phyloP scores from a whole-genome alignment of 92 coral and sea anemone genomes.

The Heliopora coerulea region DNA sequence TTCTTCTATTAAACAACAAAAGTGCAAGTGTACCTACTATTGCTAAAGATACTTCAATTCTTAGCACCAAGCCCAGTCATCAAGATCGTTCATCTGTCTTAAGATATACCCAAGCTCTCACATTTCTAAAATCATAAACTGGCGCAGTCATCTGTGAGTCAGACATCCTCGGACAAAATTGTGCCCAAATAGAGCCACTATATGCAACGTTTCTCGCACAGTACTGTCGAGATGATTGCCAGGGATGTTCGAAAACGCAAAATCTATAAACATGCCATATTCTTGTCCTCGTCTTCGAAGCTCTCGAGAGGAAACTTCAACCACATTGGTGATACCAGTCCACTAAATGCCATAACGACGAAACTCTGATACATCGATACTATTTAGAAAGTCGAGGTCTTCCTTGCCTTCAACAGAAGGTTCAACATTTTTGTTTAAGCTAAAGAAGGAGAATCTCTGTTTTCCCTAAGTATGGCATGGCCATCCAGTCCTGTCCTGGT shows the following conservation, averaged over 20 bases:
- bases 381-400: conserved; percentile 25
- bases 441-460: neutral
- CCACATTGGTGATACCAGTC: conserved; percentile 3
- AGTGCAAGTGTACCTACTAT: conserved; percentile 13
- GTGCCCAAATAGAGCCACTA: conserved; percentile 14
- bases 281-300: conserved; percentile 22
- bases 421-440: neutral
- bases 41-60: conserved; percentile 8
- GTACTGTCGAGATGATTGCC: conserved; percentile 19
- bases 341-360: conserved; percentile 21
- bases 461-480: conserved; percentile 13
- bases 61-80: neutral
- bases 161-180: conserved; percentile 25
- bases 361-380: neutral
- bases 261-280: neutral
- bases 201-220: conserved; percentile 14
- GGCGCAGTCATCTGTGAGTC: conserved; percentile 2
- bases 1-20: conserved; percentile 16
- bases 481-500: conserved; percentile 1
- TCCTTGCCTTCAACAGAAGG: conserved; percentile 23
- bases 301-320: conserved; percentile 29
- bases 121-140: too few species aligned
- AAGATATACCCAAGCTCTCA: too few species aligned
- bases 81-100: too few species aligned
- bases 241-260: neutral